Percentiles rank a stretch among this genome's conserved stretches.
These are phyloP conservation scores for Miichthys miiuy DNA, from an alignment of 2,797 vertebrate genomes.

Conservation along the genomic window DNA sequence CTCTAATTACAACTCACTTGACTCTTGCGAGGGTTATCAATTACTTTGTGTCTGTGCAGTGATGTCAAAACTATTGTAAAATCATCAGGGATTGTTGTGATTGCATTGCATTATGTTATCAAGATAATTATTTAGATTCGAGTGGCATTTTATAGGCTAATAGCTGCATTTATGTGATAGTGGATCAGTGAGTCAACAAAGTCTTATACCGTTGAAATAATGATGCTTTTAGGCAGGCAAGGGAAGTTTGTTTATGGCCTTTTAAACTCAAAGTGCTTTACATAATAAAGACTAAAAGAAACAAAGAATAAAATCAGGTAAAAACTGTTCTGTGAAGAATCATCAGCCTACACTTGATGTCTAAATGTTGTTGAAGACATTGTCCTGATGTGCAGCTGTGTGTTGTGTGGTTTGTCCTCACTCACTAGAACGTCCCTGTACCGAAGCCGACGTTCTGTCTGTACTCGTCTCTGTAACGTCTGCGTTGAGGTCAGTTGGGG, in stretches of 20 bases:
- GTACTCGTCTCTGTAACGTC: constrained; percentile 52
- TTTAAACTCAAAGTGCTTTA: constrained; percentile 19
- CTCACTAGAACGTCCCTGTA: constrained; percentile 41
- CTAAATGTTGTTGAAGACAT: constrained; percentile 54
- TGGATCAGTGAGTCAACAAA: constrained; percentile 16
- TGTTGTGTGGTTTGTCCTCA: constrained; percentile 64
- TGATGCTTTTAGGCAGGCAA: constrained; percentile 3
- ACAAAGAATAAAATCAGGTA: neutral
- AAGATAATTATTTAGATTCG: constrained; percentile 48
- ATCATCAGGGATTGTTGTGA: constrained; percentile 54
- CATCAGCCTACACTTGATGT: constrained; percentile 38
- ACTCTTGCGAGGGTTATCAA: constrained; percentile 55
- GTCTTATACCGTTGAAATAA: neutral
- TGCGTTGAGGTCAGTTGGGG: constrained; percentile 31
- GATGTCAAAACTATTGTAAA: constrained; percentile 50
- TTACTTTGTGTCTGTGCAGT: constrained; percentile 53
- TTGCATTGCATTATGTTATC: constrained; percentile 40
- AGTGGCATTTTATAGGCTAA: constrained; percentile 40
- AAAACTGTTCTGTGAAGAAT: constrained; percentile 4
- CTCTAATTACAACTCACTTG: constrained; percentile 69
- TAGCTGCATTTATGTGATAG: constrained; percentile 23
- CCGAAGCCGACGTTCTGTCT: constrained; percentile 55
- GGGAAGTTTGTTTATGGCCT: constrained; percentile 22
- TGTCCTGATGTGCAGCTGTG: constrained; percentile 52
- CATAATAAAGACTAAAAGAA: neutral